Conservation (phyloP, 2,113 vertebrate genomes). For the Hippocampus abdominalis region DNA sequence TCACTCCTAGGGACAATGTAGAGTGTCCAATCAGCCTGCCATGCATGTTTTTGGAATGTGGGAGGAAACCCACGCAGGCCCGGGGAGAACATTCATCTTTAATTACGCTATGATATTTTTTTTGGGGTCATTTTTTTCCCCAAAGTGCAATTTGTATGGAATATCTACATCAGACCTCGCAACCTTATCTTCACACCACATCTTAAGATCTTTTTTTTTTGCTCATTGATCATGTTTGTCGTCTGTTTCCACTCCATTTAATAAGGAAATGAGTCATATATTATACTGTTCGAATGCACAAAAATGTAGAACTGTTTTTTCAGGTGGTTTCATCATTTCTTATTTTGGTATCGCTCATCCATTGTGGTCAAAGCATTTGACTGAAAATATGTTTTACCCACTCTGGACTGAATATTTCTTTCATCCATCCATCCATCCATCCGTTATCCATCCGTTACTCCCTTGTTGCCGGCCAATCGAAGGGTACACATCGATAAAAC, state of each 20-base stretch:
- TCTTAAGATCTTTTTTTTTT: neutral
- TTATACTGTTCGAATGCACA: neutral
- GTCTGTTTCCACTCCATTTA: neutral
- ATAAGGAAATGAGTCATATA: neutral
- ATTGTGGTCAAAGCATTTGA: neutral
- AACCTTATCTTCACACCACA: neutral
- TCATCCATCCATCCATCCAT: too few relatives aligned
- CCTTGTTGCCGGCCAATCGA: too few relatives aligned
- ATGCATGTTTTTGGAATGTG: too few relatives aligned
- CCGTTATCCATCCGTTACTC: too few relatives aligned
- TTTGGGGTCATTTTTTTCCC: too few relatives aligned
- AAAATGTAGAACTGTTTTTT: neutral
- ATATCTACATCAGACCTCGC: neutral
- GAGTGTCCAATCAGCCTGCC: too few relatives aligned
- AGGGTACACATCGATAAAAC: too few relatives aligned
- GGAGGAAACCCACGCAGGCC: too few relatives aligned
- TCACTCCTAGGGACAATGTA: too few relatives aligned
- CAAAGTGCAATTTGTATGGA: neutral
- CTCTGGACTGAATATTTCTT: too few relatives aligned
- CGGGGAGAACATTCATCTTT: too few relatives aligned
- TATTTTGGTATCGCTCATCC: neutral
- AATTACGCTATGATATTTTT: neutral
- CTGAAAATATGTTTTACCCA: neutral
- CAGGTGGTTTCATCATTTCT: neutral
- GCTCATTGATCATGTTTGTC: neutral